phyloP scores from a whole-genome alignment of 2,797 vertebrate species.

The Alcedo quadribrachys region DNA sequence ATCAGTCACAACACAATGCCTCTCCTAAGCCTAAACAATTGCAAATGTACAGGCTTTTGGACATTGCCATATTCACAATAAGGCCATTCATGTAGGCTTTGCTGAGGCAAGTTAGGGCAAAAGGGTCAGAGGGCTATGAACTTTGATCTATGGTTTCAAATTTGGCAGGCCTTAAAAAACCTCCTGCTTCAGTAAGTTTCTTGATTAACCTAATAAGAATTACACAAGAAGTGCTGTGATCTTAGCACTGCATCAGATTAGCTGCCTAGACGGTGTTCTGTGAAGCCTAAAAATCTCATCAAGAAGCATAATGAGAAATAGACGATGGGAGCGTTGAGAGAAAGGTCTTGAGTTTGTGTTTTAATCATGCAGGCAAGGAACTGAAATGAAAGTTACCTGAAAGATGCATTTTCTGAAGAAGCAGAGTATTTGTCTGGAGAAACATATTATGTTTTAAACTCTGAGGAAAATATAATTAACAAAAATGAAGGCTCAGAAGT shows the following conservation, averaged over 20 bases:
- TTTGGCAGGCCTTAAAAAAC: slow-evolving; percentile 60
- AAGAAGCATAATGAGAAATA: slow-evolving; percentile 66
- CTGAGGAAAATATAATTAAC: not conserved
- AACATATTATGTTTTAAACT: not conserved
- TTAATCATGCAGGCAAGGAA: slow-evolving; percentile 56
- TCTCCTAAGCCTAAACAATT: slow-evolving; percentile 61
- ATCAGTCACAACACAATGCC: slow-evolving; percentile 33
- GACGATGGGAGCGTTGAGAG: slow-evolving; percentile 7
- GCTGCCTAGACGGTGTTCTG: slow-evolving; percentile 49
- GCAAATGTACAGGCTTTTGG: slow-evolving; percentile 63
- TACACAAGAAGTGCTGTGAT: slow-evolving; percentile 63
- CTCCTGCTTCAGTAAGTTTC: slow-evolving; percentile 73
- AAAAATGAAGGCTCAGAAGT: not conserved
- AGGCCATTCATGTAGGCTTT: slow-evolving; percentile 53
- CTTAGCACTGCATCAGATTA: slow-evolving; percentile 64
- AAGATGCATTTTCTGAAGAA: not conserved
- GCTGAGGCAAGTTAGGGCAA: slow-evolving; percentile 52
- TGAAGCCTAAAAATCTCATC: slow-evolving; percentile 63
- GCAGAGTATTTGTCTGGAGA: not conserved
- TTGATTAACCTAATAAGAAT: slow-evolving; percentile 72
- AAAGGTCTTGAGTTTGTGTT: slow-evolving; percentile 44
- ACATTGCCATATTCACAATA: slow-evolving; percentile 46
- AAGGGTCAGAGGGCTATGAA: slow-evolving; percentile 71
- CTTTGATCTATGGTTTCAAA: slow-evolving; percentile 71
- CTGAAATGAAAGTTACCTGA: slow-evolving; percentile 35